Evolutionary conservation across 2,888 invertebrate species (phyloP), one percentile per base, ranked within the genome.

Genomic region (Mechanitis messenoides): DNA sequence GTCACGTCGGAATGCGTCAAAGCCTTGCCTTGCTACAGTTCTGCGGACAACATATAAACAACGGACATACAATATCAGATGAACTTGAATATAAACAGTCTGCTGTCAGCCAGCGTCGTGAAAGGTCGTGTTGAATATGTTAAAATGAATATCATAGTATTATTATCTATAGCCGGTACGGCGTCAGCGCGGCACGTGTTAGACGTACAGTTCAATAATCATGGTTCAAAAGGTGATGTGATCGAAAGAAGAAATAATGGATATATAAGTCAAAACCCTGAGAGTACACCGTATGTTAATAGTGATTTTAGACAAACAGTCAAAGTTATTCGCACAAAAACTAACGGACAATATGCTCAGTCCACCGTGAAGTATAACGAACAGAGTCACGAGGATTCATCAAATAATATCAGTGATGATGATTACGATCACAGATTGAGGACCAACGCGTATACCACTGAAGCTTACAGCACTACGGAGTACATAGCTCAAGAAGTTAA

Each of bases 131-230:
- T 50, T 33, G 38, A 53, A 54, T 33, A 33, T 59, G 57, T 53
- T 55, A 62, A 20, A 20, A 64, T 64, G 64, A 59, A n/a, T 45
- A 9, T 56, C 28, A 56, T 45, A 54, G 42, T 60, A n/a, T 50
- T 58, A 38, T 54, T 66, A 53, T 12, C 64, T 28, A 47, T 64
- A 50, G 3, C 56, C 33, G 54, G 59, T 31, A 12, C 56, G 9
- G 56, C 46, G n/a, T 64, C 66, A n/a, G 54, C 64, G 11, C 54
- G 54, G 45, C 59, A 61, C 46, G 31, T 63, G 9, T 28, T 46
- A 38, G 61, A 63, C 33, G 58, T 53, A 28, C 42, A 50, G 9
- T 7, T 50, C 11, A 50, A 50, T 31, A 31, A 28, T 7, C 50
- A 50, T 31, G 28, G 3, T 50, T 11, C 0, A 9, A 42, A 55